phyloP scores from a whole-genome alignment of 2,888 invertebrate species.

The Ochropacha duplaris region DNA sequence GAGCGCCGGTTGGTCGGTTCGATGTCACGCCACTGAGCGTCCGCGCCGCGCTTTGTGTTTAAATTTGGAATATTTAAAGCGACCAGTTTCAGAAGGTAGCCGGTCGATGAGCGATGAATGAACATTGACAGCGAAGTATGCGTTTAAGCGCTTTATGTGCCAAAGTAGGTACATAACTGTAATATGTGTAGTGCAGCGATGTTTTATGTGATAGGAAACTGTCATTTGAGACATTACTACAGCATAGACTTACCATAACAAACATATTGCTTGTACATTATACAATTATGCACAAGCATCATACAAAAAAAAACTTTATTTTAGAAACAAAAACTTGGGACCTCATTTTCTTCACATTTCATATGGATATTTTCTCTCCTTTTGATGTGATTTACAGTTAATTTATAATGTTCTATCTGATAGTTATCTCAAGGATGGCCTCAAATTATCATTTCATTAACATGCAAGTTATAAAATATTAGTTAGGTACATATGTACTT shows the following conservation, averaged over 20 bases:
- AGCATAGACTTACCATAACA: not conserved
- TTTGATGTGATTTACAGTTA: not conserved
- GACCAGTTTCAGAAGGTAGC: constrained; percentile 27
- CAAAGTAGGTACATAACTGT: constrained; percentile 1
- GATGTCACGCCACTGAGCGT: constrained; percentile 68
- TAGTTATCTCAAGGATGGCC: no score
- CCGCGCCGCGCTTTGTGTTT: constrained; percentile 50
- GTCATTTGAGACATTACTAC: not conserved
- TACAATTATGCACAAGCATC: no score
- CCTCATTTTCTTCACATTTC: no score
- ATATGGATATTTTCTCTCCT: no score
- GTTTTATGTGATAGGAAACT: not conserved
- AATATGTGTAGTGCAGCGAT: constrained; percentile 5
- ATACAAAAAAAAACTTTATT: no score
- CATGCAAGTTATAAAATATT: not conserved
- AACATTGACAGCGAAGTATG: constrained; percentile 30
- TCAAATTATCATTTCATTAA: not conserved
- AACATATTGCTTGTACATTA: no score
- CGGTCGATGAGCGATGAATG: constrained; percentile 34
- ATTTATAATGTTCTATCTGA: no score
- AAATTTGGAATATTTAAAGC: constrained; percentile 72
- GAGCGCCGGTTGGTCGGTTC: constrained; percentile 55
- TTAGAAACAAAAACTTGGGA: no score
- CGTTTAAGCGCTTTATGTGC: constrained; percentile 11
- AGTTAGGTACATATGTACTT: no score